These are phyloP conservation scores for Lepidostoma basale DNA, from an alignment of 1,140 invertebrate genomes.

Conservation along the genomic window DNA sequence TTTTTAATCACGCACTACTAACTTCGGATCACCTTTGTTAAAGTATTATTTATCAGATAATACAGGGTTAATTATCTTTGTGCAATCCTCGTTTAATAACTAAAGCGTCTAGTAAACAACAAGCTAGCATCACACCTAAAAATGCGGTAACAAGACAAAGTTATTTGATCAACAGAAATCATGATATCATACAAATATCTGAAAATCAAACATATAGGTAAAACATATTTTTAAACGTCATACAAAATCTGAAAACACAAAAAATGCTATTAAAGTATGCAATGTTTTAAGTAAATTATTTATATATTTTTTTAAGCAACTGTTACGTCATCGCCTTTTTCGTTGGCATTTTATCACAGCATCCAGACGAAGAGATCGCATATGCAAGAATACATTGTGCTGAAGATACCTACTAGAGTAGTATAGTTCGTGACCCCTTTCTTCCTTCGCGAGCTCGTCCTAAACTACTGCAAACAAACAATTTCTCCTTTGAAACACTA, in stretches of 20 bases:
- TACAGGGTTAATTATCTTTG: too few species aligned
- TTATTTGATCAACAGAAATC: neutral
- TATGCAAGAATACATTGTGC: neutral
- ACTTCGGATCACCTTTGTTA: too few species aligned
- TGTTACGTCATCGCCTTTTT: too few species aligned
- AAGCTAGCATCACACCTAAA: slow-evolving; percentile 8
- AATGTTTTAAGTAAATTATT: slow-evolving; percentile 3
- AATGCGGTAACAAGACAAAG: slow-evolving; percentile 4
- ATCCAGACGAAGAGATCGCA: neutral
- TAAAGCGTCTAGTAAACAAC: too few species aligned
- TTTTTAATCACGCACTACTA: too few species aligned
- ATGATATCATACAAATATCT: slow-evolving; percentile 15
- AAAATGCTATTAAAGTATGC: slow-evolving; percentile 21
- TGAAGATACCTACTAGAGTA: too few species aligned
- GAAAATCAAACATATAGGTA: slow-evolving; percentile 23
- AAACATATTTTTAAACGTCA: slow-evolving; percentile 13
- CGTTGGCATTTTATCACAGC: too few species aligned
- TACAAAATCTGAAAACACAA: slow-evolving; percentile 27
- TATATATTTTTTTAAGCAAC: neutral
- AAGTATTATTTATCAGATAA: too few species aligned
- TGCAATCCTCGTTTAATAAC: too few species aligned
- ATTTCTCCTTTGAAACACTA: slow-evolving; percentile 16
- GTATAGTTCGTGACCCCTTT: neutral
- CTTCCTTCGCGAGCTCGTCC: slow-evolving; percentile 5
- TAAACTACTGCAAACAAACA: slow-evolving; percentile 9